Base-by-base conservation (phyloP, 2,797 vertebrate species). In the Protosalanx chinensis region DNA sequence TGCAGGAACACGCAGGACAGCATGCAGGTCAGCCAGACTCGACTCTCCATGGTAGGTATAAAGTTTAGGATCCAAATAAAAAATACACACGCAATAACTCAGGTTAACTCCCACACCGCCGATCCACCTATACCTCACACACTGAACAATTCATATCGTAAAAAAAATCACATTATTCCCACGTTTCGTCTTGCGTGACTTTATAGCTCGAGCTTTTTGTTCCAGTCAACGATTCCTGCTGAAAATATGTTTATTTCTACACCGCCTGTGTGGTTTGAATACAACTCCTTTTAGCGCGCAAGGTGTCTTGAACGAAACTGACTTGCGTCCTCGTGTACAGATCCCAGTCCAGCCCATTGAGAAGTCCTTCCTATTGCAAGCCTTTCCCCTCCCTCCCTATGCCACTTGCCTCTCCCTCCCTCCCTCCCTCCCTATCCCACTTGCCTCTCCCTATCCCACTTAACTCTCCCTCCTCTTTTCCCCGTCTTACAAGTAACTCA, bases 11-110 rank as follows among this genome's bases (percentile, higher is more conserved):
- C 29, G 72, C 80, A 72, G 72, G 88, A 5, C 76, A 92, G 71
- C 78, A 88, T 77, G 78, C 86, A 90, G 59, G 76, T 76, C 75
- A 86, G 46, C 64, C 76, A 69, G 58, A 76, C 20, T 77, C 30
- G 68, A 29, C 62, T 73, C 73, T 89, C 86, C 93, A 93, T 92
- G 74, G 64, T 56, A 30, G 56, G 27, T 67, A 49, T 67, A 49
- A 1, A 5, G n/a, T 23, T 58, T 70, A 30, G 15, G 67, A 18
- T 63, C 16, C 29, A 41, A 35, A 78, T 70, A 76, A 37, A 27
- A 37, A 27, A 8, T 27, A 70, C 61, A 23, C 0, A 64, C 74
- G 76, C 12, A 23, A 67, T 56, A 67, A 30, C 1, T 53, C 15
- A 53, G 49, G 30, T 51, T 32, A 12, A 67, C 23, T 16, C 41